Conservation (phyloP, 2,888 invertebrate species). For the Agriotes lineatus region DNA sequence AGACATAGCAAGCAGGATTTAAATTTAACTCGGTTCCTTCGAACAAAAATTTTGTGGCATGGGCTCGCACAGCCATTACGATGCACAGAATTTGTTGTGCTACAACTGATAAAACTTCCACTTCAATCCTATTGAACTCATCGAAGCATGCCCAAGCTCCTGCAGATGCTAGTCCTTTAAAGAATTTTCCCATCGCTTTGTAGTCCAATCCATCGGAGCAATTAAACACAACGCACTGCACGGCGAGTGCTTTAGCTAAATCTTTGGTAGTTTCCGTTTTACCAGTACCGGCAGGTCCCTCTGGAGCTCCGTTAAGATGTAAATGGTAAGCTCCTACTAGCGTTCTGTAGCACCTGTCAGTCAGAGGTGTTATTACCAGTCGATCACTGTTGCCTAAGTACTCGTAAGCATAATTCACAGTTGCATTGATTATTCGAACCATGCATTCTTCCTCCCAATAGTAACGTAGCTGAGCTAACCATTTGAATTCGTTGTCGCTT, state of each 20-base stretch:
- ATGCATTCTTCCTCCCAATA: conserved; percentile 77
- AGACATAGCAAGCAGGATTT: conserved; percentile 85
- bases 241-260: conserved; percentile 90
- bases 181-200: conserved; percentile 88
- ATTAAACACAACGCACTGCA: conserved; percentile 90
- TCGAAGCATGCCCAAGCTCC: conserved; percentile 93
- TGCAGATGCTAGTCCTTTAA: conserved; percentile 85
- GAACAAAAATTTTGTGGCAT: conserved; percentile 77
- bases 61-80: conserved; percentile 78
- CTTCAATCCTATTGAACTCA: conserved; percentile 87
- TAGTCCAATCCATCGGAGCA: conserved; percentile 90
- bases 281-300: conserved; percentile 89
- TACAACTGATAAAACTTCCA: conserved; percentile 88
- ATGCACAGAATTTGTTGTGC: conserved; percentile 89
- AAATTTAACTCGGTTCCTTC: conserved; percentile 80
- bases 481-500: conserved; percentile 84
- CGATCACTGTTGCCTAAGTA: conserved; percentile 86
- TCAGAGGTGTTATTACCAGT: conserved; percentile 81
- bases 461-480: conserved; percentile 86
- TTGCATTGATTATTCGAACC: conserved; percentile 84
- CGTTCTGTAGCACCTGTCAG: conserved; percentile 86
- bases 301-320: conserved; percentile 87
- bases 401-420: conserved; percentile 85
- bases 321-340: conserved; percentile 86
- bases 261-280: conserved; percentile 95